phyloP scores from a whole-genome alignment of 2,888 invertebrate genomes.

The Amiota minor region DNA sequence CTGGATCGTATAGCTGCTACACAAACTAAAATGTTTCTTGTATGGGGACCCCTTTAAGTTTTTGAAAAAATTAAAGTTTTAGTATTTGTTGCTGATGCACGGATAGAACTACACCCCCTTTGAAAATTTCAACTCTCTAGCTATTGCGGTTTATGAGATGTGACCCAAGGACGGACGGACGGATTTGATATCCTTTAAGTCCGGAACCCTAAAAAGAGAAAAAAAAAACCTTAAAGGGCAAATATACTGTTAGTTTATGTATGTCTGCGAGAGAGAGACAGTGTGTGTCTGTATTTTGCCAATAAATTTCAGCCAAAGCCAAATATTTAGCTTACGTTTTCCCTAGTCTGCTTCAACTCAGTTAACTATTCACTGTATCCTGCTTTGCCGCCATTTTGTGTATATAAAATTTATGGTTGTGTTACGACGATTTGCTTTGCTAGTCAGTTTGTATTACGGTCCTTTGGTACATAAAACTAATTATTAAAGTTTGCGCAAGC shows the following conservation, averaged over 20 bases:
- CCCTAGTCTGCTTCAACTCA: not conserved
- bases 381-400: not conserved
- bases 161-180: no score
- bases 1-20: no score
- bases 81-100: no score
- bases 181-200: no score
- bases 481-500: constrained; percentile 53
- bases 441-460: constrained; percentile 1
- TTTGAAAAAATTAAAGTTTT: no score
- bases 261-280: constrained; percentile 27
- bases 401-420: constrained; percentile 1
- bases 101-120: no score
- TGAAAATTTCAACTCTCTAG: no score
- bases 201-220: no score
- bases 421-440: not conserved
- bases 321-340: constrained; percentile 12
- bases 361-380: not conserved
- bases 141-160: no score
- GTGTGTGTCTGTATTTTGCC: constrained; percentile 9
- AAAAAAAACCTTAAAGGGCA: no score
- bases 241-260: not conserved
- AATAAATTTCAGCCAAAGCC: constrained; percentile 17
- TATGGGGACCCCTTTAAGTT: no score
- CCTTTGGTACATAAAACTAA: constrained; percentile 45
- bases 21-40: no score